These are phyloP conservation scores for Siderastrea siderea DNA, from an alignment of 92 coral and sea anemone species.

Conservation along the genomic window DNA sequence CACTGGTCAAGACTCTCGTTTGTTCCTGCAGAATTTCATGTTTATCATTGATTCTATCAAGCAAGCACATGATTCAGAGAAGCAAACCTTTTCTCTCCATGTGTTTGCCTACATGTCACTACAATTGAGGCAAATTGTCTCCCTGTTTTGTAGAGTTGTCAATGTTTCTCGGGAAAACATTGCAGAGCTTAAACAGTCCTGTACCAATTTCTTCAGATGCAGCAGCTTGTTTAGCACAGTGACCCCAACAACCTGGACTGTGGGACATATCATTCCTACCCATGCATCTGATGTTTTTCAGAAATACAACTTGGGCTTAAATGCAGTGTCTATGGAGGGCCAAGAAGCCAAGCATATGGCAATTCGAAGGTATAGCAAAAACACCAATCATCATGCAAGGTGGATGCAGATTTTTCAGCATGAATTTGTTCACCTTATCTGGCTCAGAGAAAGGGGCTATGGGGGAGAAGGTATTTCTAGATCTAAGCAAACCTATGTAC, in stretches of 20 bases:
- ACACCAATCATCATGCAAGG: constrained; percentile 58
- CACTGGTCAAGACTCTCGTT: constrained; percentile 64
- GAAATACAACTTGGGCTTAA: constrained; percentile 63
- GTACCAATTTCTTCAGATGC: constrained; percentile 54
- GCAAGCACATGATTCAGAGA: constrained; percentile 40
- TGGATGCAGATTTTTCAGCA: constrained; percentile 74
- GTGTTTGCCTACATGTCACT: constrained; percentile 56
- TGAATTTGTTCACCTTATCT: constrained; percentile 67
- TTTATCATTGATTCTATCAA: constrained; percentile 54
- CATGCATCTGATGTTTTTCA: constrained; percentile 67
- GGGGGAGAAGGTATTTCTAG: constrained; percentile 41
- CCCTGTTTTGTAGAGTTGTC: constrained; percentile 53
- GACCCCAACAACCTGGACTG: constrained; percentile 56
- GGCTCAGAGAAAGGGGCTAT: constrained; percentile 76
- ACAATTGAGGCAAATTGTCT: constrained; percentile 55
- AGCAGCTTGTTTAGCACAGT: constrained; percentile 51
- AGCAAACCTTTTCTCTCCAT: constrained; percentile 54
- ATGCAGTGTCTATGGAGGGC: constrained; percentile 72
- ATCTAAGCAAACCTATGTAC: constrained; percentile 65
- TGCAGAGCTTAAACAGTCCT: constrained; percentile 46
- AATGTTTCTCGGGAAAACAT: constrained; percentile 52
- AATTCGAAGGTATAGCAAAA: constrained; percentile 54
- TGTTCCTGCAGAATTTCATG: constrained; percentile 56
- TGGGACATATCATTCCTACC: constrained; percentile 29
- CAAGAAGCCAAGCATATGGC: constrained; percentile 67